Conservation (phyloP, 1,140 invertebrate genomes). For the Caenorhabditis tropicalis region DNA sequence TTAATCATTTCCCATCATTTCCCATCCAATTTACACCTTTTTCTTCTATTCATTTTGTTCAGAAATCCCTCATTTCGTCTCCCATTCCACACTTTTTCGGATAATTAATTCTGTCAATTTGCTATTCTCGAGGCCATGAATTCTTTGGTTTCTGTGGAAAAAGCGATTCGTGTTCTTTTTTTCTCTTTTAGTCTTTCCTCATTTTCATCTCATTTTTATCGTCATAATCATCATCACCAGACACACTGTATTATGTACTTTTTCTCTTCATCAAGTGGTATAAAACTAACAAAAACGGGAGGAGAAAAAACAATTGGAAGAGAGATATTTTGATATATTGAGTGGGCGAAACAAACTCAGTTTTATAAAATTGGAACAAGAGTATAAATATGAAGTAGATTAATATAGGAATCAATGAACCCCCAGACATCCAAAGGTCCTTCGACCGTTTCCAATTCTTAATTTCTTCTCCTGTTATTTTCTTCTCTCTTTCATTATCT, state of each 20-base stretch:
- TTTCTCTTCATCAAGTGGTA: slow-evolving; percentile 11
- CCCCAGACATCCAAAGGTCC: too few species aligned
- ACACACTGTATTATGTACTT: slow-evolving; percentile 35
- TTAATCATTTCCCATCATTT: not conserved
- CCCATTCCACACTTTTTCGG: slow-evolving; percentile 27
- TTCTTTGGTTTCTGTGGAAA: not conserved
- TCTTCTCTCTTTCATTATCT: too few species aligned
- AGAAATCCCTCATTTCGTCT: too few species aligned
- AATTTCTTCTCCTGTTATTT: too few species aligned
- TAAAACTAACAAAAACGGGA: not conserved
- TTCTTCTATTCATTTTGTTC: not conserved
- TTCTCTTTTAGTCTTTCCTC: not conserved
- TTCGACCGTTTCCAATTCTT: too few species aligned
- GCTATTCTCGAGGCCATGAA: slow-evolving; percentile 33
- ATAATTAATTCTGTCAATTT: slow-evolving; percentile 39
- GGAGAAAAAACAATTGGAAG: not conserved
- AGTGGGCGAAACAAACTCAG: not conserved
- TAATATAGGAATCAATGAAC: too few species aligned
- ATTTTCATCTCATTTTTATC: not conserved
- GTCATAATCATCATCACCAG: not conserved
- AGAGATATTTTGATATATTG: not conserved
- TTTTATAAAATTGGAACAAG: too few species aligned
- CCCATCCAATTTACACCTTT: not conserved
- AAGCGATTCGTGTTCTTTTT: not conserved
- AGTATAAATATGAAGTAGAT: too few species aligned